phyloP scores from a whole-genome alignment of 2,113 vertebrate species.

The Phalacrocorax brasilianus region DNA sequence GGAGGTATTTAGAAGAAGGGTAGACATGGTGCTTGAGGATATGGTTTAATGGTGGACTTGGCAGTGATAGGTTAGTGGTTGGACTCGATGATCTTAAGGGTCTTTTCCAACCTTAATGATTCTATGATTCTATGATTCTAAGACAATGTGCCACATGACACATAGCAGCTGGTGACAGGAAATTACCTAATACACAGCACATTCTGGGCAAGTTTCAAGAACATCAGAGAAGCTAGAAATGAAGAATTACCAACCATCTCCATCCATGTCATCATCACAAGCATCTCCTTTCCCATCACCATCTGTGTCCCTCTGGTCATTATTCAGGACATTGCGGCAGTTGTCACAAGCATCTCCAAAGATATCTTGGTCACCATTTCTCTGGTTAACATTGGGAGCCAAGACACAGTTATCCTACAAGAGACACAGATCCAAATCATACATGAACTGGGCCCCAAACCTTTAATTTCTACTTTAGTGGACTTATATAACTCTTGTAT shows the following conservation, averaged over 20 bases:
- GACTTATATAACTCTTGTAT: neutral
- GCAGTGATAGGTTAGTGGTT: no score
- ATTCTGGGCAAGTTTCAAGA: neutral
- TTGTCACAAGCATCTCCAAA: conserved; percentile 97
- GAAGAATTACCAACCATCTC: conserved; percentile 82
- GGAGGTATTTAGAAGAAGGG: no score
- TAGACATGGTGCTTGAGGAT: no score
- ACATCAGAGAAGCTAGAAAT: neutral
- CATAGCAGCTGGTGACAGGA: neutral
- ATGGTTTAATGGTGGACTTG: no score
- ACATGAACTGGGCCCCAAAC: neutral
- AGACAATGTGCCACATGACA: neutral
- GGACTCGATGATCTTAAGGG: no score
- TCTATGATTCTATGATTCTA: no score
- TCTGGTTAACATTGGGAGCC: conserved; percentile 88
- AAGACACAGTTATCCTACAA: conserved; percentile 95
- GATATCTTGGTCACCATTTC: conserved; percentile 88
- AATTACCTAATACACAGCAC: neutral
- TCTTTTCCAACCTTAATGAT: no score
- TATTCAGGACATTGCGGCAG: conserved; percentile 84
- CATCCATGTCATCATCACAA: conserved; percentile 97
- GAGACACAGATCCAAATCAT: neutral
- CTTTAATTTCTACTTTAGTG: neutral
- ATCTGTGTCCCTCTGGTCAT: conserved; percentile 92
- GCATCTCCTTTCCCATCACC: conserved; percentile 90